A percentile compares a stretch with the other conserved stretches of the same genome.
Conservation (phyloP, 1,140 invertebrate genomes). For the Ephestia elutella region DNA sequence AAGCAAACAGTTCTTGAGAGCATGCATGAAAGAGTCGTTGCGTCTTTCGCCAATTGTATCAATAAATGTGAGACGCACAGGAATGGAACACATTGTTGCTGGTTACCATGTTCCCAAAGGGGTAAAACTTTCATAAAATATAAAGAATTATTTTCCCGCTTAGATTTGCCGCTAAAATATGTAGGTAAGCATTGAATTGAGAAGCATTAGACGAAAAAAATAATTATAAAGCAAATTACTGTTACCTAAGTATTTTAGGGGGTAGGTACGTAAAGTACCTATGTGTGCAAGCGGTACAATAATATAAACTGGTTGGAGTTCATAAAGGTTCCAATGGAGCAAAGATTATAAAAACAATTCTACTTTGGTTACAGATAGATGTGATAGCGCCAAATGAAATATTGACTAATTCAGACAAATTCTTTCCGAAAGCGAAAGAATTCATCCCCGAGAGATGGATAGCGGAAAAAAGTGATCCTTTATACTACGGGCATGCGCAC, state of each 20-base stretch:
- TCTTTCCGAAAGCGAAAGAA: conserved; percentile 70
- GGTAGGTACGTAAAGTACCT: too few relatives aligned
- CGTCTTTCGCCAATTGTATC: not conserved
- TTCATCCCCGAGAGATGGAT: conserved; percentile 79
- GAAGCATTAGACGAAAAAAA: too few relatives aligned
- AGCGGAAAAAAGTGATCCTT: conserved; percentile 47
- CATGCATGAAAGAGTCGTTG: not conserved
- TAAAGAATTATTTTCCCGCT: not conserved
- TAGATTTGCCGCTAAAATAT: too few relatives aligned
- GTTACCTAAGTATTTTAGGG: too few relatives aligned
- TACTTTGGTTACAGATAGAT: not conserved
- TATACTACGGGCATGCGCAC: conserved; percentile 66
- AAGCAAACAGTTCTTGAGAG: not conserved
- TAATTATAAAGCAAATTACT: too few relatives aligned
- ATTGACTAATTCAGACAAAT: conserved; percentile 63
- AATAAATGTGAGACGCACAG: not conserved
- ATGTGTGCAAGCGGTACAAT: too few relatives aligned
- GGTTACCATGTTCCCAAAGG: conserved; percentile 1
- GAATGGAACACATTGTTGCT: not conserved
- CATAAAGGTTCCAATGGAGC: not conserved
- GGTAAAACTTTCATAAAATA: not conserved
- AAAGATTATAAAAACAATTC: not conserved
- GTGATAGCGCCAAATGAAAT: conserved; percentile 38
- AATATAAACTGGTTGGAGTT: too few relatives aligned
- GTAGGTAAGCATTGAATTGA: too few relatives aligned